phyloP scores from a whole-genome alignment of 2,113 vertebrate genomes.

The Centropus unirufus region DNA sequence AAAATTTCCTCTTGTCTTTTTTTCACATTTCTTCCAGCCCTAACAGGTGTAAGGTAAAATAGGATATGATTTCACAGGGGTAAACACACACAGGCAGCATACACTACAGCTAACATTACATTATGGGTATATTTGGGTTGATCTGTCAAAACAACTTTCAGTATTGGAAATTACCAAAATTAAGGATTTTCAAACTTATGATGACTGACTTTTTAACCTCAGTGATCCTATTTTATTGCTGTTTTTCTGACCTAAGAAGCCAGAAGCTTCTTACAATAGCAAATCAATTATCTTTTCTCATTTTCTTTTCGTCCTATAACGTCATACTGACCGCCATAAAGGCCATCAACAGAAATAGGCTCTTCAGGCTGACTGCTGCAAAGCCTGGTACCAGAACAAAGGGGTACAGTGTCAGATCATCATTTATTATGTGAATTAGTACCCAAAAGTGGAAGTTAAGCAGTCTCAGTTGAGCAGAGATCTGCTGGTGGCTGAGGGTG shows the following conservation, averaged over 20 bases:
- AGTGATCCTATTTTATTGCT: neutral
- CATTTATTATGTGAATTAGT: neutral
- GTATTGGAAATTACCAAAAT: neutral
- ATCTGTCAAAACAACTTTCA: neutral
- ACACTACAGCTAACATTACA: neutral
- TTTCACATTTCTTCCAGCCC: neutral
- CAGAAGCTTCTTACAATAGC: neutral
- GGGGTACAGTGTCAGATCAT: neutral
- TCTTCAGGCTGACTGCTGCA: neutral
- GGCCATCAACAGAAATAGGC: neutral
- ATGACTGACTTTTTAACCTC: neutral
- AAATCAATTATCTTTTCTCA: neutral
- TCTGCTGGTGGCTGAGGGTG: neutral
- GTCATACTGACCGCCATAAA: neutral
- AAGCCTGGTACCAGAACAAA: neutral
- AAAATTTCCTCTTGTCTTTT: neutral
- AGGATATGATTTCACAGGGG: neutral
- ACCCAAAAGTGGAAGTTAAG: neutral
- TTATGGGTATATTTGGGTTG: neutral
- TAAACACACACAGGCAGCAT: neutral
- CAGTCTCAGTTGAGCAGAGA: neutral
- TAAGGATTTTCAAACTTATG: neutral
- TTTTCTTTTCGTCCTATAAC: neutral
- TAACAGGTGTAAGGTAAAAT: neutral
- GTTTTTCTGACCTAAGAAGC: neutral